Conservation (phyloP, 2,888 invertebrate species). For the Amblyteles armatorius region DNA sequence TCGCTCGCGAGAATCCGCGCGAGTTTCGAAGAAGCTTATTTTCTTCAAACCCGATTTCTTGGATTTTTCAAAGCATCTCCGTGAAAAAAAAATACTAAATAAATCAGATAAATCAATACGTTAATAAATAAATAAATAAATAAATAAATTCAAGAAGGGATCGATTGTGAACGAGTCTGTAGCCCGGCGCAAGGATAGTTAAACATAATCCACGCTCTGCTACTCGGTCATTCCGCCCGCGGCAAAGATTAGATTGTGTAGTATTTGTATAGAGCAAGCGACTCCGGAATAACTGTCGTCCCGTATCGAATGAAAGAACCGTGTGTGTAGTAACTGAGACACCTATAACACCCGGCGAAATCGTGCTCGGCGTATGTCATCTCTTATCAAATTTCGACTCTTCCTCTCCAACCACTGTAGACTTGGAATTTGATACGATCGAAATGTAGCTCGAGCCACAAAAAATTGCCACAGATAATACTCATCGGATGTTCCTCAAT, state of each 20-base stretch:
- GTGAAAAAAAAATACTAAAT: too few relatives aligned
- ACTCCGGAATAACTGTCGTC: slow-evolving; percentile 16
- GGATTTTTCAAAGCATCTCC: too few relatives aligned
- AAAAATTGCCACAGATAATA: background rate
- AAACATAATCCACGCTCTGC: background rate
- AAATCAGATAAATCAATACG: too few relatives aligned
- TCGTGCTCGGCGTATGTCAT: background rate
- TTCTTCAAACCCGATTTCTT: too few relatives aligned
- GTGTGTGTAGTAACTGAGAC: background rate
- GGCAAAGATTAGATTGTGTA: slow-evolving; percentile 16
- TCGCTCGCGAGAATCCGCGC: too few relatives aligned
- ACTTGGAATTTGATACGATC: background rate
- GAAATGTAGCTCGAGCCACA: background rate
- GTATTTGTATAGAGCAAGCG: slow-evolving; percentile 13
- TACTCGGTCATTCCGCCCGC: slow-evolving; percentile 23
- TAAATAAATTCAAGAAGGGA: background rate
- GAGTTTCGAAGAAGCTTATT: too few relatives aligned
- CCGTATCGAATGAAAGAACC: slow-evolving; percentile 9
- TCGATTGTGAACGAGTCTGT: background rate
- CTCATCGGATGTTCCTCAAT: too few relatives aligned
- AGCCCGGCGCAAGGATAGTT: background rate
- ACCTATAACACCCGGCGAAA: background rate
- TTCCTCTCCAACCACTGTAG: background rate
- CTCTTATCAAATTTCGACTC: slow-evolving; percentile 1
- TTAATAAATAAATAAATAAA: background rate